Percentiles rank a stretch among this genome's conserved stretches.
Evolutionary conservation across 2,113 vertebrate genomes (phyloP).

Genomic region (Cranoglanis bouderius): DNA sequence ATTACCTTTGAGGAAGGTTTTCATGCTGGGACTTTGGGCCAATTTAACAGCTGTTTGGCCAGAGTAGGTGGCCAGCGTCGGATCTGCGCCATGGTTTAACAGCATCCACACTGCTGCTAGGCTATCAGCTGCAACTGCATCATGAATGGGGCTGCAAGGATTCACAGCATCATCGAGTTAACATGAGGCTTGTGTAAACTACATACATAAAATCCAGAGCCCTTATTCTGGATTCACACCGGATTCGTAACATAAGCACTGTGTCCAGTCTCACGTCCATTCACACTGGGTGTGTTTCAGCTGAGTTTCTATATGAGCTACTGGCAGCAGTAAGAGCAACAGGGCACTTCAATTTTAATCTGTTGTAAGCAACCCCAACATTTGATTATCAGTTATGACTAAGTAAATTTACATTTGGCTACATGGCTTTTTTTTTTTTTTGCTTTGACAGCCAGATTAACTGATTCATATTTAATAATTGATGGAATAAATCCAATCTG

Average conservation of each 20-base stretch:
- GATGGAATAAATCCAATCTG: neutral
- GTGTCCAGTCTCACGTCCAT: neutral
- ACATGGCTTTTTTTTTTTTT: neutral
- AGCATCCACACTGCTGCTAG: slow-evolving; percentile 94
- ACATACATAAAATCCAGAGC: neutral
- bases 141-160: slow-evolving; percentile 86
- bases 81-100: slow-evolving; percentile 94
- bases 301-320: neutral
- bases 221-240: neutral
- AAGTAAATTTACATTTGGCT: neutral
- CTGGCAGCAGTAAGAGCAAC: neutral
- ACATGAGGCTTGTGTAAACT: neutral
- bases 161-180: neutral
- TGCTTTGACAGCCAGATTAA: neutral
- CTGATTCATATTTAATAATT: neutral
- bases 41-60: slow-evolving; percentile 94
- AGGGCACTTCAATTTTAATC: neutral
- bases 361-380: neutral
- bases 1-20: slow-evolving; percentile 88
- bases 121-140: slow-evolving; percentile 95
- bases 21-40: slow-evolving; percentile 91
- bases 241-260: neutral
- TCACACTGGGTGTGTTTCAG: neutral
- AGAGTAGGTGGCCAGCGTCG: slow-evolving; percentile 94
- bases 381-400: neutral